Conservation (phyloP, 1,140 invertebrate species). For the Diabrotica virgifera region DNA sequence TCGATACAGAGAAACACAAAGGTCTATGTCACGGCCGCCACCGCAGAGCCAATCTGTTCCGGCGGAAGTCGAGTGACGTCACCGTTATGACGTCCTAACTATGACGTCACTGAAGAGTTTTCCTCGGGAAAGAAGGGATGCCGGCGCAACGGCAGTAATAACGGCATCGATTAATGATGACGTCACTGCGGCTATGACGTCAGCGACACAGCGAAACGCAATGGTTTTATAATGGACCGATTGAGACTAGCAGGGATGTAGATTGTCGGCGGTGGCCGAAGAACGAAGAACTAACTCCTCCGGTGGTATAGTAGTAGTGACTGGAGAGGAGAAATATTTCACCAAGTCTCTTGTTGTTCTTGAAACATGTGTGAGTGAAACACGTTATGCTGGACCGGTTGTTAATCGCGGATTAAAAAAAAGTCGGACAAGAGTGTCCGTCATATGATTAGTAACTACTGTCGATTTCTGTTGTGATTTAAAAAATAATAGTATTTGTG, state of each 20-base stretch:
- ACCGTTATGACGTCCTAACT: constrained; percentile 30
- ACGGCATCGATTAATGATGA: constrained; percentile 24
- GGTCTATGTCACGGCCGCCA: constrained; percentile 11
- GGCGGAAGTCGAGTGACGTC: constrained; percentile 30
- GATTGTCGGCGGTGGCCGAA: constrained; percentile 34
- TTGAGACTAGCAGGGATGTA: constrained; percentile 45
- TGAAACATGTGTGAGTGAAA: constrained; percentile 16
- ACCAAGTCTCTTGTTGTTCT: neutral
- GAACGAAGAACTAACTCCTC: constrained; percentile 27
- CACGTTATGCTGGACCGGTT: constrained; percentile 1
- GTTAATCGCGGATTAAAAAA: too few relatives aligned
- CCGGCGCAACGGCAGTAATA: constrained; percentile 14
- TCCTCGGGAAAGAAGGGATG: constrained; percentile 14
- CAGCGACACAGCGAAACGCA: constrained; percentile 35
- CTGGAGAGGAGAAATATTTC: neutral
- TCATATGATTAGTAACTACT: too few relatives aligned
- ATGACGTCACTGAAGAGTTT: constrained; percentile 28
- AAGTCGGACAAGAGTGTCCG: too few relatives aligned
- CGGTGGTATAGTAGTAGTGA: neutral
- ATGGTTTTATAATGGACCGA: constrained; percentile 43
- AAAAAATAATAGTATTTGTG: too few relatives aligned
- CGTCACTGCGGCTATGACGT: constrained; percentile 38
- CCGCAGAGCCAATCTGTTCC: neutral
- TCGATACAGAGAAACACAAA: constrained; percentile 1
- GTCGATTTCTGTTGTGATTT: too few relatives aligned